Percentiles rank a stretch among this genome's conserved stretches.
Conservation (phyloP, 2,113 vertebrate genomes). For the Peucedramus taeniatus region DNA sequence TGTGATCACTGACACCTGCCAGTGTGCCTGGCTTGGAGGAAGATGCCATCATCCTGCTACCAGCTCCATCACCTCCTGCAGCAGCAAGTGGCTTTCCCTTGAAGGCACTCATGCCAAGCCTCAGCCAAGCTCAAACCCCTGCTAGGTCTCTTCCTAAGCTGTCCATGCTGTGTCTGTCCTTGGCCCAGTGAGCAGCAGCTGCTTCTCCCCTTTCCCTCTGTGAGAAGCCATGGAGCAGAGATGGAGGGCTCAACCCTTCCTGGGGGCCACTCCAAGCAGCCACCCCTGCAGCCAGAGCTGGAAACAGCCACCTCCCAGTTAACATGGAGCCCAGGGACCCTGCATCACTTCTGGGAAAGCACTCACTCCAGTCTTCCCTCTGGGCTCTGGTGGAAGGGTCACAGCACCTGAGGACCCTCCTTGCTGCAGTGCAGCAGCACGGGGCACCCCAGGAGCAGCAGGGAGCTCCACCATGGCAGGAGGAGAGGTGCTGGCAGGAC, state of each 20-base stretch:
- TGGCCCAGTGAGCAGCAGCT: background rate
- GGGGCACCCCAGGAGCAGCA: accelerated
- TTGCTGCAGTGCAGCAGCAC: background rate
- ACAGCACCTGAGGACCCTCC: accelerated
- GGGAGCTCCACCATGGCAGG: background rate
- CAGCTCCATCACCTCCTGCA: background rate
- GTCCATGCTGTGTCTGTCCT: accelerated
- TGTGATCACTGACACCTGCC: background rate
- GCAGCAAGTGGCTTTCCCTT: background rate
- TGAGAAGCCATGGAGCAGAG: background rate
- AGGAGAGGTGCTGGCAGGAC: background rate
- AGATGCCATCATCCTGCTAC: background rate
- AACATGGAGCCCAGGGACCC: background rate
- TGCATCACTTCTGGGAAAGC: background rate
- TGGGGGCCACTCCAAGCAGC: background rate
- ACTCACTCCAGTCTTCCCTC: background rate
- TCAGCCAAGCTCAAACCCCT: background rate
- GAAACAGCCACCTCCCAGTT: background rate
- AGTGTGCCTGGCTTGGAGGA: background rate
- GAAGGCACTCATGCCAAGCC: background rate
- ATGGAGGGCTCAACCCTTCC: accelerated
- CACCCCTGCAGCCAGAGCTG: background rate
- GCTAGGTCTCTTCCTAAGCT: background rate
- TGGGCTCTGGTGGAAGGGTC: background rate
- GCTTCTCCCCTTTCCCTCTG: background rate